phyloP scores from a whole-genome alignment of 2,113 vertebrate genomes.

The Sus scrofa region T2T-Sscrofa CM000817.6:103520001-103520500 shows the following conservation, averaged over 20 bases:
- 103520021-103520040: not conserved
- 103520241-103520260: accelerated
- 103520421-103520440: not conserved
- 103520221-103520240: accelerated
- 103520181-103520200: not conserved
- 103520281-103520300: accelerated
- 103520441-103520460: not conserved
- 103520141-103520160: not conserved
- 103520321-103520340: not conserved
- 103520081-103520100: not conserved
- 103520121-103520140: not conserved
- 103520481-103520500: not conserved
- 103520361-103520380: not conserved
- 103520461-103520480: not conserved
- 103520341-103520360: not conserved
- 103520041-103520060: accelerated
- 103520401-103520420: not conserved
- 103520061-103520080: not conserved
- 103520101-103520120: not conserved
- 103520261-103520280: not conserved
- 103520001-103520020: not conserved
- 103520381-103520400: not conserved
- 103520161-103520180: not conserved
- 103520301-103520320: not conserved
- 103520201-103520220: not conserved